Evolutionary conservation across 2,113 vertebrate species (phyloP), one percentile per base, ranked within the genome.

Genomic region (Nerophis lumbriciformis): DNA sequence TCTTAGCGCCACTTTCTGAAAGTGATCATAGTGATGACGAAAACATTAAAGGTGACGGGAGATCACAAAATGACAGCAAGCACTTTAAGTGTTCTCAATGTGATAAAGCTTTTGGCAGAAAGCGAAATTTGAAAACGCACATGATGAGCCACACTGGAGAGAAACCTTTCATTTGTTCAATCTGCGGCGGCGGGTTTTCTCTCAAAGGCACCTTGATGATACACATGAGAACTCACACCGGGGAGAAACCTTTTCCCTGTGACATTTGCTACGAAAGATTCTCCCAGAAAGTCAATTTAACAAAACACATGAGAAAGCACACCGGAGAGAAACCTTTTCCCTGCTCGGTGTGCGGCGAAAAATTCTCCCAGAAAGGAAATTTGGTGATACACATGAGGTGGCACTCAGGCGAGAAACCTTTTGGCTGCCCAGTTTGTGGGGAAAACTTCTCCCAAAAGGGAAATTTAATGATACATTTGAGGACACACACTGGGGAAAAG

Each of bases 371-470:
- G 8, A 37, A 54, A 8, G 16, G 44, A 6, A 14, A 28, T 28
- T 47, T 59, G 5, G 6, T 11, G 9, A 28, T 6, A 8, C 57
- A 59, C 44, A 47, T 59, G 57, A 47, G 57, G 21, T 16, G 7
- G 42, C 57, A 59, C 57, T 28, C 44, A 1, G 57, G 57, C 5
- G 57, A 59, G 5, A 59, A 59, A 48, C 57, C 42, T 11, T 59
- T 45, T 14, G 2, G 5, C 44, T 59, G 57, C 6, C 21, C 38
- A 2, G n/a, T 45, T 9, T 59, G 57, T 15, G 57, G 44, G 1
- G 42, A 48, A 28, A 28, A 8, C 11, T 59, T 59, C 44, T 28
- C 57, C 4, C 16, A 58, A 37, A 42, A 47, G 16, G 21, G 8
- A 4, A 21, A 42, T 28, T 14, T 59, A 47, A 42, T 14, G 11